A percentile compares a stretch with the other conserved stretches of the same genome.
phyloP scores from a whole-genome alignment of 2,797 vertebrate genomes.

The Amblyraja radiata region DNA sequence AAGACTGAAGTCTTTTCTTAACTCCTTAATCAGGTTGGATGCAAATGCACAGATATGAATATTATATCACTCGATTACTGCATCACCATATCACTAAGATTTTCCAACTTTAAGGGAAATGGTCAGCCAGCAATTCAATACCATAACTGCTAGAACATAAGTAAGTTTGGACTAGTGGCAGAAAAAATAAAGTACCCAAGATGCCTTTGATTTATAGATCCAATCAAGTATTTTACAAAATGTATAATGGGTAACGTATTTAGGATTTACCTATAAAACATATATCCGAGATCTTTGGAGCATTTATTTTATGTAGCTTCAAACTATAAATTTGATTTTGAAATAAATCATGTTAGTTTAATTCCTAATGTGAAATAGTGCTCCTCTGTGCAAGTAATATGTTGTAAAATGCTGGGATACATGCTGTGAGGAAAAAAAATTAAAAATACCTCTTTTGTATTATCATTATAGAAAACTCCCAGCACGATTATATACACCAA shows the following conservation, averaged over 20 bases:
- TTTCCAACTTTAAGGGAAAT: background rate
- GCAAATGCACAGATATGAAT: background rate
- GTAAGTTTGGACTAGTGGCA: background rate
- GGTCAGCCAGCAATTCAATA: background rate
- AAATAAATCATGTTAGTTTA: background rate
- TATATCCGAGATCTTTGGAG: background rate
- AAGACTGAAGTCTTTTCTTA: background rate
- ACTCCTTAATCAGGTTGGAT: background rate
- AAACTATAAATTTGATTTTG: background rate
- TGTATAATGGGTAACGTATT: too few relatives aligned
- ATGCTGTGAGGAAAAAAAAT: too few relatives aligned
- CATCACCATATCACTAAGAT: background rate
- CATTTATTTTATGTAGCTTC: background rate
- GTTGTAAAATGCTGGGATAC: too few relatives aligned
- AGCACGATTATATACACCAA: conserved; percentile 88
- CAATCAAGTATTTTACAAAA: background rate
- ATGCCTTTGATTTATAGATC: background rate
- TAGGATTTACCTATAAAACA: background rate
- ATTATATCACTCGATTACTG: background rate
- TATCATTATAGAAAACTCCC: conserved; percentile 91
- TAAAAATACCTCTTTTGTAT: conserved; percentile 80
- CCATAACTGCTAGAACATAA: background rate
- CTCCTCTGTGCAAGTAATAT: background rate
- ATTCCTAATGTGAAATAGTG: background rate
- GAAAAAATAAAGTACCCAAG: background rate